Evolutionary conservation across 1,140 invertebrate genomes (phyloP), one percentile per base, ranked within the genome.

Genomic region (Bombus polaris): DNA sequence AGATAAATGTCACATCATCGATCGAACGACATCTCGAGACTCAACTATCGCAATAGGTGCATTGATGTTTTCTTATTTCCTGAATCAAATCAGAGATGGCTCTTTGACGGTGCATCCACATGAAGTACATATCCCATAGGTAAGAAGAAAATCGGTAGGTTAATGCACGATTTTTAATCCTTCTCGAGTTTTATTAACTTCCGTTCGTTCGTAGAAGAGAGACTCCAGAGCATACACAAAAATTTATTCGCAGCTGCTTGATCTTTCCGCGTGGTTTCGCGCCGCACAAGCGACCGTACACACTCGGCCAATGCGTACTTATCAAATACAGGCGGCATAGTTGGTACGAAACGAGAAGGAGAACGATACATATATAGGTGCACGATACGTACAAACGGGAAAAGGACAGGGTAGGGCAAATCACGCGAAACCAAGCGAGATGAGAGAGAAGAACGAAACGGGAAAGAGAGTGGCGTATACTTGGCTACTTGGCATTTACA

Each of bases 401-500:
- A 44, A 81, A 68, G 44, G 77, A 81, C 59, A 44, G 25, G 18
- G 4, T 25, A 35, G 28, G 57, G 47, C 68, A n/a, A 66, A 65
- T 53, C 78, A 25, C 25, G 42, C 25, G 59, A 74, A 59, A 37
- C 42, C 57, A 42, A 42, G 39, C 42, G 76, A 65, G 53, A 77
- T 1, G 22, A n/a, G 28, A 65, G 62, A 80, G 72, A 77, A 9
- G 81, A 85, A 81, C 57, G 53, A 65, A 84, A 66, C 71, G 72
- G 82, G 86, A 82, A 83, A 80, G 42, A 75, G 57, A 82, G 65
- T n/a, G 62, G 82, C 81, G 81, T 79, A 80, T 76, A 90, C 91
- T 92, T 92, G 91, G 90, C 91, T 92, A 92, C 87, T 92, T 92
- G 91, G 87, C 91, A 92, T 92, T 92, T 92, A 92, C 91, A 92